Conservation (phyloP, 64 coral and sea anemone species). For the Astreopora myriophthalma region DNA sequence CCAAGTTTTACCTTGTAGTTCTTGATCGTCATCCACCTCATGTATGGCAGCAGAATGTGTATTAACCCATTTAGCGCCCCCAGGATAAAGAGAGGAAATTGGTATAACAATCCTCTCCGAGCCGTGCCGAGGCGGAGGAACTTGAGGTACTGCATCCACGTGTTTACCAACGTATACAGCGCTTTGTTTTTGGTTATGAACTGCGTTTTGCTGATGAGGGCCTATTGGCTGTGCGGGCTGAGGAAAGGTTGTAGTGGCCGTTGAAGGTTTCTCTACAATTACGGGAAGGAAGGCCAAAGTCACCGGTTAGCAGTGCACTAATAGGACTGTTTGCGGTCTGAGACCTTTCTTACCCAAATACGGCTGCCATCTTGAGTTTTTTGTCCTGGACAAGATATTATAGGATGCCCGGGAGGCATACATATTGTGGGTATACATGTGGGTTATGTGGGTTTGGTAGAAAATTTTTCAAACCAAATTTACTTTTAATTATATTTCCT, state of each 20-base stretch:
- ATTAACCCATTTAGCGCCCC: background rate
- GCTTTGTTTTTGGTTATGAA: background rate
- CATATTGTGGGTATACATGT: too few species aligned
- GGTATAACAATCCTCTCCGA: conserved; percentile 27
- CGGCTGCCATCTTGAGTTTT: too few species aligned
- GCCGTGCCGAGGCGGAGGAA: background rate
- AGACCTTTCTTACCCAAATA: too few species aligned
- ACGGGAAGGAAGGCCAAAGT: background rate
- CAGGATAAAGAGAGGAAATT: conserved; percentile 11
- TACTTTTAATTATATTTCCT: too few species aligned
- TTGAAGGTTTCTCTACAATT: background rate
- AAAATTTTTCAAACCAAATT: too few species aligned
- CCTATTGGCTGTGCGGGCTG: background rate
- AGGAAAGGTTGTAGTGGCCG: background rate
- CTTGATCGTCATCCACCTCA: background rate
- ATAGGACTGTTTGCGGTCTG: too few species aligned
- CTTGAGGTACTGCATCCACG: background rate
- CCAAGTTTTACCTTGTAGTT: background rate
- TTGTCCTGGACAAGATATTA: too few species aligned
- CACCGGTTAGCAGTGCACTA: too few species aligned
- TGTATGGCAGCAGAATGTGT: background rate
- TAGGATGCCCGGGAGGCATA: too few species aligned
- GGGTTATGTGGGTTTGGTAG: too few species aligned
- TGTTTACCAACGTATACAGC: background rate
- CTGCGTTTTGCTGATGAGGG: background rate